Percentiles rank a stretch among this genome's conserved stretches.
Evolutionary conservation across 2,113 vertebrate species (phyloP).

Genomic region (Chroicocephalus ridibundus): DNA sequence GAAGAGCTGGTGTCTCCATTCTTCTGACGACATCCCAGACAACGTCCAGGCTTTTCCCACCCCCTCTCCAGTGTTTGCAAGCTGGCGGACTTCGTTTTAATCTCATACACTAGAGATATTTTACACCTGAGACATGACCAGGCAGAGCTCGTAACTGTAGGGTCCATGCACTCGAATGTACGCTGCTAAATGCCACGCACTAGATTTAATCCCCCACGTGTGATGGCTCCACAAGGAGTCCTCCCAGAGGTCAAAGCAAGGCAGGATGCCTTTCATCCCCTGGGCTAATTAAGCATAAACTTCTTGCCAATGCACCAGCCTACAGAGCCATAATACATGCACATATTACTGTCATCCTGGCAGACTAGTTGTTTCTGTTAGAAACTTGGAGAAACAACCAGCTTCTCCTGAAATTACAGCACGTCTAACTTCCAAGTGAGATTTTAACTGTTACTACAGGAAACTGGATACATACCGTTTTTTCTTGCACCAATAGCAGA

Average conservation of each 20-base stretch:
- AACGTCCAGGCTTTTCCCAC: neutral
- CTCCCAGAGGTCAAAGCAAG: neutral
- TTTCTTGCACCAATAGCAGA: slow-evolving; percentile 89
- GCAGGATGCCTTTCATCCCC: neutral
- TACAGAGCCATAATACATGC: neutral
- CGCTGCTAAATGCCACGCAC: neutral
- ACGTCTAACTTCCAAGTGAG: neutral
- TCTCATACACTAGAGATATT: no score
- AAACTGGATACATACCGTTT: slow-evolving; percentile 81
- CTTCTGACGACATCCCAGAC: fast-evolving
- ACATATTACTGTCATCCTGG: neutral
- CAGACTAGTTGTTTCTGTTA: neutral
- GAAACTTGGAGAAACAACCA: neutral
- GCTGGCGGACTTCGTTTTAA: neutral
- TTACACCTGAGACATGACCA: neutral
- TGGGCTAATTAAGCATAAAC: neutral
- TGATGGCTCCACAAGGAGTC: neutral
- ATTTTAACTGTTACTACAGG: neutral
- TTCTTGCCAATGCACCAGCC: neutral
- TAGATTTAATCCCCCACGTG: neutral
- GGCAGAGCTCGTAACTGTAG: neutral
- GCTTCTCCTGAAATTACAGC: neutral
- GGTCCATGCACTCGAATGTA: no score
- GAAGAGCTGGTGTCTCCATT: neutral
- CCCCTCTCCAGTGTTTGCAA: no score